These are phyloP conservation scores for Cephus pygmeus DNA, from an alignment of 2,888 invertebrate species.

Conservation along the genomic window DNA sequence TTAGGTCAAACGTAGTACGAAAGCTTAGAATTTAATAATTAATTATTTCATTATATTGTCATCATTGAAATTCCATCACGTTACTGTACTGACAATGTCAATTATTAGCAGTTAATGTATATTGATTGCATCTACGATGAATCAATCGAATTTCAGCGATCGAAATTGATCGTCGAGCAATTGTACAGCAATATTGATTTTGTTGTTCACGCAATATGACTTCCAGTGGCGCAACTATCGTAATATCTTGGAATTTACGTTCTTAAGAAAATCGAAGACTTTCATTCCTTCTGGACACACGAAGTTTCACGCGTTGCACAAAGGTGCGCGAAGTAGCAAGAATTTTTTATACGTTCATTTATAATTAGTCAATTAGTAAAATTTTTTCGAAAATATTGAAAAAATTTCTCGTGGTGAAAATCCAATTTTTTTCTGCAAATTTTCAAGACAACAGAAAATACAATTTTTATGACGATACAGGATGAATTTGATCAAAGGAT, in stretches of 20 bases:
- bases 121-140: not conserved
- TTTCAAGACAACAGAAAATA: not conserved
- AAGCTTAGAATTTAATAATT: not conserved
- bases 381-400: not conserved
- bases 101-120: not conserved
- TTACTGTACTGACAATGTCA: not conserved
- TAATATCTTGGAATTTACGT: not conserved
- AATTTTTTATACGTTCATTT: not conserved
- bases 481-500: not conserved
- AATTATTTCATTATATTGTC: not conserved
- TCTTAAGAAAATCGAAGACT: conserved; percentile 1
- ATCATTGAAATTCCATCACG: not conserved
- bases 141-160: not conserved
- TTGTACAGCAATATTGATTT: not conserved
- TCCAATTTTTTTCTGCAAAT: not conserved
- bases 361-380: not conserved
- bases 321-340: not conserved
- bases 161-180: not conserved
- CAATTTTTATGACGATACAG: not conserved
- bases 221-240: not conserved
- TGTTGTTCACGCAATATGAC: not conserved
- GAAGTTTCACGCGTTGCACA: not conserved
- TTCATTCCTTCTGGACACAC: not conserved
- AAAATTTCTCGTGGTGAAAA: not conserved
- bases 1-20: not conserved